Base-by-base conservation (phyloP, 1,140 invertebrate genomes). In the Aplysia californica region DNA sequence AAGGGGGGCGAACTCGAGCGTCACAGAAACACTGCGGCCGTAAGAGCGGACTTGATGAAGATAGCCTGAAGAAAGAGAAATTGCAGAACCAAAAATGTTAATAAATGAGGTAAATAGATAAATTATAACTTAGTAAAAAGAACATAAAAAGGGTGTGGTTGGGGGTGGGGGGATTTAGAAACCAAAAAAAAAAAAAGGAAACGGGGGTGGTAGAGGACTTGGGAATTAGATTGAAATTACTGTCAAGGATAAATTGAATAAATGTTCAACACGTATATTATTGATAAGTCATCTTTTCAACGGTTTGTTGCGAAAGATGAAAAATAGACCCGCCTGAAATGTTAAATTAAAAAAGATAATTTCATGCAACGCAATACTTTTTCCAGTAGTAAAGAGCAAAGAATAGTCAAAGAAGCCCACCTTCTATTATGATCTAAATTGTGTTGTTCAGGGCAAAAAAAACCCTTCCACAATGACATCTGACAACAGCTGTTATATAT, bases 41-140 rank as follows among this genome's bases (percentile, higher is more conserved):
- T 87, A 86, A 3, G 89, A 88, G 23, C 88, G 77, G 0, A 90
- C 87, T 41, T 90, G 88, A 75, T 90, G 87, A 20, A 90, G 73
- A 58, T 88, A 85, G 31, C 85, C 86, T 87, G 69, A 35, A 35
- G 41, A 36, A 65, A 56, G 23, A 76, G 36, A 67, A 82, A 26
- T 23, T n/a, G 66, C 18, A 15, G 23, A n/a, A 3, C 29, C 15
- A 6, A 0, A 6, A 36, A 33, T 74, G 5, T 26, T 23, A 31
- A 3, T 3, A 20, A 29, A 20, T 23, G 21, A 64, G 1, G 3
- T 0, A 26, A 20, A 35, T 18, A 10, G 33, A 20, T n/a, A 29
- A 15, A 26, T n/a, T 6, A 20, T 0, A 18, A 20, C 26, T 18
- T 0, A 36, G 38, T 15, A 55, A 20, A 2, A 35, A 1, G 15